phyloP scores from a whole-genome alignment of 2,888 invertebrate species.

The Drosophila greeni region DNA sequence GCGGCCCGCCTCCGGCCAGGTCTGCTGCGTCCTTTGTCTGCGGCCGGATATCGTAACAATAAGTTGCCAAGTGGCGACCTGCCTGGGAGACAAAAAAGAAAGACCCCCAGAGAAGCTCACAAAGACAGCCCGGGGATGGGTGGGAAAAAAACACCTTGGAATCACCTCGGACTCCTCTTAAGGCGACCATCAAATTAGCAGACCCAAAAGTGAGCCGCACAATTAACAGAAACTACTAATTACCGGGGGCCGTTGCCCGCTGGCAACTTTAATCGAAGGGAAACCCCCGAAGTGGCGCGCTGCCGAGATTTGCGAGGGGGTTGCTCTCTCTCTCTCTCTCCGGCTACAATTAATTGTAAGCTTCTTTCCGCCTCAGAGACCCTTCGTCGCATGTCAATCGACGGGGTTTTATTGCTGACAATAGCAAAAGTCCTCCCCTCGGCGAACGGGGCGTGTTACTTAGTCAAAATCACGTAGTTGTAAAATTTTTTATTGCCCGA shows the following conservation, averaged over 20 bases:
- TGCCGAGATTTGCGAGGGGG: slow-evolving; percentile 41
- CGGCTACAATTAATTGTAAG: slow-evolving; percentile 68
- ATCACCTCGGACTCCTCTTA: slow-evolving; percentile 31
- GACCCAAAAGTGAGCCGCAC: slow-evolving; percentile 47
- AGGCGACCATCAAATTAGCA: slow-evolving; percentile 59
- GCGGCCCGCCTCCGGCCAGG: slow-evolving; percentile 40
- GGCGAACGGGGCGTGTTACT: slow-evolving; percentile 60
- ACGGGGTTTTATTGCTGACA: slow-evolving; percentile 64
- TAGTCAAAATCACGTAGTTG: slow-evolving; percentile 71
- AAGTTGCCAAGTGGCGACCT: slow-evolving; percentile 65
- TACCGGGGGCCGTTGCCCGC: slow-evolving; percentile 39
- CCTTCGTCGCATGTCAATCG: slow-evolving; percentile 65
- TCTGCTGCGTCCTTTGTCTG: slow-evolving; percentile 56
- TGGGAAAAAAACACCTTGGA: slow-evolving; percentile 28
- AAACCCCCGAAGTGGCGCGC: slow-evolving; percentile 50
- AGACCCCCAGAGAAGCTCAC: slow-evolving; percentile 22
- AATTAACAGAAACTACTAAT: slow-evolving; percentile 66
- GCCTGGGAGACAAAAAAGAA: slow-evolving; percentile 13
- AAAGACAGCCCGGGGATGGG: slow-evolving; percentile 36
- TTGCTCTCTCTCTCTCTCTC: too few species aligned
- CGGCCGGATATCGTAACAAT: slow-evolving; percentile 73
- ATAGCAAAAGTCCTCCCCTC: slow-evolving; percentile 55
- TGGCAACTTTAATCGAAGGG: slow-evolving; percentile 36
- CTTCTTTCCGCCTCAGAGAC: slow-evolving; percentile 54
- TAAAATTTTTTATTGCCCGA: slow-evolving; percentile 64